Evolutionary conservation across 2,888 invertebrate genomes (phyloP).

Genomic region (Bombylius major): DNA sequence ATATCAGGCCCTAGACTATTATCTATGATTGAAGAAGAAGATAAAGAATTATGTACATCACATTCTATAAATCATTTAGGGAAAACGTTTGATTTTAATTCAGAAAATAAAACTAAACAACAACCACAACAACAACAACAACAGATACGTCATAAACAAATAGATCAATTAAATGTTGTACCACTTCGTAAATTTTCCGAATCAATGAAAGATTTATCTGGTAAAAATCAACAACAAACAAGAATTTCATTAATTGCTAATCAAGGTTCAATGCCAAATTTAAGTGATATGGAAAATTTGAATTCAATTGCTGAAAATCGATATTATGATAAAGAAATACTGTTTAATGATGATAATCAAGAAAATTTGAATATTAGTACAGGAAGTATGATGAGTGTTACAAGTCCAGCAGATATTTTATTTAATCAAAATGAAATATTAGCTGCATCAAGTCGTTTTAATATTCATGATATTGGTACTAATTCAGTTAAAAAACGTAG

Average conservation of each 20-base stretch:
- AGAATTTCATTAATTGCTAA: constrained; percentile 19
- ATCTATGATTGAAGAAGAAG: constrained; percentile 30
- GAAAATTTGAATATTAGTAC: constrained; percentile 15
- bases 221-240: constrained; percentile 15
- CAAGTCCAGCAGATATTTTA: constrained; percentile 22
- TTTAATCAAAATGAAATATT: constrained; percentile 35
- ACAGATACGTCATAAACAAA: too few relatives aligned
- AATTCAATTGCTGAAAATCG: constrained; percentile 35
- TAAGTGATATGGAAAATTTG: constrained; percentile 31
- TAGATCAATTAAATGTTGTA: constrained; percentile 4
- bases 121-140: neutral
- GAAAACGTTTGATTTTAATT: constrained; percentile 7
- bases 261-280: constrained; percentile 37
- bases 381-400: constrained; percentile 19
- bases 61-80: neutral
- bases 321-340: constrained; percentile 19
- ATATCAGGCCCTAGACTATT: constrained; percentile 19
- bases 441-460: constrained; percentile 36
- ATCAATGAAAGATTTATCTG: constrained; percentile 32
- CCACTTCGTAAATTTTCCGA: constrained; percentile 32
- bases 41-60: neutral
- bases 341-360: neutral
- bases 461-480: constrained; percentile 25
- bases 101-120: too few relatives aligned
- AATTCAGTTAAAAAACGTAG: neutral